These are phyloP conservation scores for Spicauda simplicius DNA, from an alignment of 2,888 invertebrate species.

Conservation along the genomic window DNA sequence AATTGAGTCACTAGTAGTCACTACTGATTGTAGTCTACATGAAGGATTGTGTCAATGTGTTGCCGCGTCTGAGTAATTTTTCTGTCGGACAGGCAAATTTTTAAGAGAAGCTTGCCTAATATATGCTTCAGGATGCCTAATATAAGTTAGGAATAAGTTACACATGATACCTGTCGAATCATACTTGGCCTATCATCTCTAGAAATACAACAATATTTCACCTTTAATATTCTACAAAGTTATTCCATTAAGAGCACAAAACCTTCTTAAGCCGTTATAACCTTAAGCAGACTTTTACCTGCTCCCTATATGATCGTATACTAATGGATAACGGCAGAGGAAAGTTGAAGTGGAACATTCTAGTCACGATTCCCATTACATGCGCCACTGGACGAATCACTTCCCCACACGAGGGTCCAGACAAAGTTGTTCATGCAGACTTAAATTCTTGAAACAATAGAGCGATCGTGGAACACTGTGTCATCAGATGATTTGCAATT, in stretches of 20 bases:
- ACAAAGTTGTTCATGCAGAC: constrained; percentile 12
- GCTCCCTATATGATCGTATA: background rate
- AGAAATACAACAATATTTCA: too few species aligned
- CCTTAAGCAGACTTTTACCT: background rate
- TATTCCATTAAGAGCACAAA: background rate
- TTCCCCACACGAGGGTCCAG: constrained; percentile 40
- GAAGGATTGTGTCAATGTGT: too few species aligned
- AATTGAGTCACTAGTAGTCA: too few species aligned
- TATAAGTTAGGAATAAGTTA: too few species aligned
- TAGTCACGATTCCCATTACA: constrained; percentile 57
- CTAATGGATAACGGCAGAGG: background rate
- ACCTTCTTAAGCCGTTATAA: background rate
- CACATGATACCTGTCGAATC: too few species aligned
- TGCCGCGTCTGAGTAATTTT: too few species aligned
- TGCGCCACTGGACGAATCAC: constrained; percentile 58
- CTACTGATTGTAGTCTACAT: too few species aligned
- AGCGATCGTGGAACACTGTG: constrained; percentile 16
- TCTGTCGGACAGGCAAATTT: too few species aligned
- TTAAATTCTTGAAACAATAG: constrained; percentile 21
- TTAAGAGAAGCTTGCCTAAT: too few species aligned
- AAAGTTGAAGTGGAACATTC: constrained; percentile 47
- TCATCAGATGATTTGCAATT: constrained; percentile 1
- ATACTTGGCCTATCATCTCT: too few species aligned
- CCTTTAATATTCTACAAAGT: background rate
- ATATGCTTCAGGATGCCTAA: too few species aligned